These are phyloP conservation scores for Dugesia japonica DNA, from an alignment of 2,888 invertebrate genomes.

Conservation along the genomic window DNA sequence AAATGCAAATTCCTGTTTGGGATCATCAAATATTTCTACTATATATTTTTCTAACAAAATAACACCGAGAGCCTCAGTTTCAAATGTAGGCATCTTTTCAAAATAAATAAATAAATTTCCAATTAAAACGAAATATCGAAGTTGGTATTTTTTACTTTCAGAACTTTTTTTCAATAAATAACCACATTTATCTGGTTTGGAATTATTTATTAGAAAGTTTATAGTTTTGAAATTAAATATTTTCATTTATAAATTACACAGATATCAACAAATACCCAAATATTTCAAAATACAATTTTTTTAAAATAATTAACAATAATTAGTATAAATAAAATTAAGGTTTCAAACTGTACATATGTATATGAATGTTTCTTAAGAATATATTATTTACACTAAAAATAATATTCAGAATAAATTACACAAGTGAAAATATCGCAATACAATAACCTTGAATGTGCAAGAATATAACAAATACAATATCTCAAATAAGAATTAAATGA, in stretches of 20 bases:
- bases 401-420: too few relatives aligned
- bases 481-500: too few relatives aligned
- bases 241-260: not conserved
- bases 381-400: too few relatives aligned
- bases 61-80: not conserved
- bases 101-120: not conserved
- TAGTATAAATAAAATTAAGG: too few relatives aligned
- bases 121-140: slow-evolving; percentile 14
- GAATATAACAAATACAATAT: too few relatives aligned
- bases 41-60: not conserved
- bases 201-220: not conserved
- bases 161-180: not conserved
- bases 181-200: not conserved
- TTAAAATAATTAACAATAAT: too few relatives aligned
- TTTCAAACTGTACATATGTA: too few relatives aligned
- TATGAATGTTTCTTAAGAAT: too few relatives aligned
- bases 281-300: too few relatives aligned
- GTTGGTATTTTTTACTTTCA: not conserved
- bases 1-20: not conserved
- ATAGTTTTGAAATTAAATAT: slow-evolving; percentile 5
- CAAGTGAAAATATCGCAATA: too few relatives aligned
- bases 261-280: too few relatives aligned
- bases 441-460: too few relatives aligned
- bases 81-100: not conserved
- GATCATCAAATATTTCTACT: slow-evolving; percentile 10